These are phyloP conservation scores for Tringa solitaria DNA, from an alignment of 2,113 vertebrate species.

Conservation along the genomic window DNA sequence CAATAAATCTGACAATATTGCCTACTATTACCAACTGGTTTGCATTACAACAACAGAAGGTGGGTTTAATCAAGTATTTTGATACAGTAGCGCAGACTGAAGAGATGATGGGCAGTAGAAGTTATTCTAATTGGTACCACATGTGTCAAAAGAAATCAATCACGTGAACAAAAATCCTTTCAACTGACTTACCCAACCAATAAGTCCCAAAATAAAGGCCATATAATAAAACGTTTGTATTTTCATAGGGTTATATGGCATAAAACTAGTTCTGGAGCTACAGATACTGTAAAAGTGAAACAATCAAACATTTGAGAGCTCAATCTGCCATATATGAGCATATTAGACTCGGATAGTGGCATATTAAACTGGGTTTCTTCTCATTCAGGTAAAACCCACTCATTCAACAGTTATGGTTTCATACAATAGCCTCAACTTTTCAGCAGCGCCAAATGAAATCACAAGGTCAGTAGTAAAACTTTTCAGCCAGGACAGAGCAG, in stretches of 20 bases:
- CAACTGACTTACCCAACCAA: neutral
- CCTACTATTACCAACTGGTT: slow-evolving; percentile 47
- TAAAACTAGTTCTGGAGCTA: neutral
- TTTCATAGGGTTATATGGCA: neutral
- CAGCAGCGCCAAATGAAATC: neutral
- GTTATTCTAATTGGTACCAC: slow-evolving; percentile 47
- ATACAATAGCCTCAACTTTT: neutral
- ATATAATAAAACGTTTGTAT: neutral
- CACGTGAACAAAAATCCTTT: slow-evolving; percentile 6
- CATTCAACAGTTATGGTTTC: neutral
- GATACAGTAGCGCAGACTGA: slow-evolving; percentile 50
- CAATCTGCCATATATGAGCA: neutral
- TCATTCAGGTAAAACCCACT: neutral
- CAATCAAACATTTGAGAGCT: neutral
- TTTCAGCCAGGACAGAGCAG: neutral
- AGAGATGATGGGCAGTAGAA: slow-evolving; percentile 48
- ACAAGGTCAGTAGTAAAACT: neutral
- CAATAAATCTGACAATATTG: slow-evolving; percentile 57
- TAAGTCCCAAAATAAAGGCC: neutral
- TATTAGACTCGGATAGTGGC: neutral
- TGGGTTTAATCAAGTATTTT: slow-evolving; percentile 56
- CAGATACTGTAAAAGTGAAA: neutral
- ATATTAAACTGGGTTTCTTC: neutral
- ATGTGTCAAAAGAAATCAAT: slow-evolving; percentile 44
- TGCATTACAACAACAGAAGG: slow-evolving; percentile 52